phyloP scores from a whole-genome alignment of 92 coral and sea anemone genomes.

The Epizoanthus ramosus region DNA sequence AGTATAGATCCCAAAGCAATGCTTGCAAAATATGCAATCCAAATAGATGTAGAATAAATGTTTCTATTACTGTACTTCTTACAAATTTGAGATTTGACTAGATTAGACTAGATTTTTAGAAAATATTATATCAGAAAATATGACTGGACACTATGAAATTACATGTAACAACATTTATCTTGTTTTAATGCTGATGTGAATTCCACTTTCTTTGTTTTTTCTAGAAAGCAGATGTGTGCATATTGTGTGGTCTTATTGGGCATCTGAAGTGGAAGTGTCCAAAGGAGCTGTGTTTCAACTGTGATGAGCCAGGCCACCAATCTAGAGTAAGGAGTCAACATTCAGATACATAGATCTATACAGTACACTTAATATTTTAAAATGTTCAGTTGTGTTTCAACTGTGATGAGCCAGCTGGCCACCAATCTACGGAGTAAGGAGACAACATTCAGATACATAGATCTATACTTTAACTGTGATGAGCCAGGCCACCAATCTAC shows the following conservation, averaged over 20 bases:
- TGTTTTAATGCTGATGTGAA: too few relatives aligned
- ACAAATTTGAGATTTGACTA: too few relatives aligned
- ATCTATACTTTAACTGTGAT: background rate
- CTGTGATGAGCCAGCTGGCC: slow-evolving; percentile 91
- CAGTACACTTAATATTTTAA: background rate
- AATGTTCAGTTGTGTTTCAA: slow-evolving; percentile 76
- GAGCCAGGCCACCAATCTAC: slow-evolving; percentile 95
- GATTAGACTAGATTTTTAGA: too few relatives aligned
- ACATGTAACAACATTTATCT: too few relatives aligned
- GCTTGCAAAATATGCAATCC: too few relatives aligned
- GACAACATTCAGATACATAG: background rate
- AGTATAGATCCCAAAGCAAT: too few relatives aligned
- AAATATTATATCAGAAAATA: too few relatives aligned
- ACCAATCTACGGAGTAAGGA: slow-evolving; percentile 64
- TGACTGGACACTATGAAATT: too few relatives aligned
- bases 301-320: slow-evolving; percentile 90
- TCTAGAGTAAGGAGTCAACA: slow-evolving; percentile 47
- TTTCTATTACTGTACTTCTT: too few relatives aligned
- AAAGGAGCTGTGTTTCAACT: slow-evolving; percentile 89
- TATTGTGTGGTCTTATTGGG: slow-evolving; percentile 79
- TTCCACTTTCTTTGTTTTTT: slow-evolving; percentile 3
- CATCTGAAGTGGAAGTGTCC: slow-evolving; percentile 77
- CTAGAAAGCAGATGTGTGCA: slow-evolving; percentile 77
- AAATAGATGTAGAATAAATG: too few relatives aligned
- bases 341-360: background rate